phyloP scores from a whole-genome alignment of 1,140 invertebrate genomes.

The Theocolax elegans region DNA sequence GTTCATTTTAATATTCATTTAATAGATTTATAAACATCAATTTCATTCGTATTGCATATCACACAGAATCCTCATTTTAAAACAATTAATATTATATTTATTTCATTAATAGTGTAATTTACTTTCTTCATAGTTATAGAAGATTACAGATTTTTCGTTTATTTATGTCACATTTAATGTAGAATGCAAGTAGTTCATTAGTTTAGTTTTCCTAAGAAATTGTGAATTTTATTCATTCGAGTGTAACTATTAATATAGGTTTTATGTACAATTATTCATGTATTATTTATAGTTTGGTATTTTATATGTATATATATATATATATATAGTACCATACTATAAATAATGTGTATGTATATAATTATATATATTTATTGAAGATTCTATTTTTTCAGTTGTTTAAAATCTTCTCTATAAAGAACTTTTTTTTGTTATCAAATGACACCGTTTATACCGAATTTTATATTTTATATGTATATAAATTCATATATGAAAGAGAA shows the following conservation, averaged over 20 bases:
- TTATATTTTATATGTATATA: too few relatives aligned
- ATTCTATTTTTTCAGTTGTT: too few relatives aligned
- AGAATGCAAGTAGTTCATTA: too few relatives aligned
- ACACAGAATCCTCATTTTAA: neutral
- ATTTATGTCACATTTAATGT: neutral
- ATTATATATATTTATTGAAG: too few relatives aligned
- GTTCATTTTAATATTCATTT: neutral
- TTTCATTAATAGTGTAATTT: neutral
- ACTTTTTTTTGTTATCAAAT: too few relatives aligned
- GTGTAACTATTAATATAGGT: neutral
- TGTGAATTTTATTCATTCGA: neutral
- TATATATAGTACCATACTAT: too few relatives aligned
- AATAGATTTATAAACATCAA: neutral
- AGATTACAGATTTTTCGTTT: neutral
- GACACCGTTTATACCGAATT: too few relatives aligned
- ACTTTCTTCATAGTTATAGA: neutral
- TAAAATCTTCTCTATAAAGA: too few relatives aligned
- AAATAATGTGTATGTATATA: too few relatives aligned
- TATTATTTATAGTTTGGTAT: neutral
- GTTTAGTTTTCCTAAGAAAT: neutral
- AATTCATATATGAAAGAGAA: neutral
- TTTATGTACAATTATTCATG: slow-evolving; percentile 18
- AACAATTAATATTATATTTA: neutral
- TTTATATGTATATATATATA: neutral
- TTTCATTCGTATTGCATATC: neutral